Evolutionary conservation across 2,113 vertebrate species (phyloP).

Genomic region (Otolemur garnettii): DNA sequence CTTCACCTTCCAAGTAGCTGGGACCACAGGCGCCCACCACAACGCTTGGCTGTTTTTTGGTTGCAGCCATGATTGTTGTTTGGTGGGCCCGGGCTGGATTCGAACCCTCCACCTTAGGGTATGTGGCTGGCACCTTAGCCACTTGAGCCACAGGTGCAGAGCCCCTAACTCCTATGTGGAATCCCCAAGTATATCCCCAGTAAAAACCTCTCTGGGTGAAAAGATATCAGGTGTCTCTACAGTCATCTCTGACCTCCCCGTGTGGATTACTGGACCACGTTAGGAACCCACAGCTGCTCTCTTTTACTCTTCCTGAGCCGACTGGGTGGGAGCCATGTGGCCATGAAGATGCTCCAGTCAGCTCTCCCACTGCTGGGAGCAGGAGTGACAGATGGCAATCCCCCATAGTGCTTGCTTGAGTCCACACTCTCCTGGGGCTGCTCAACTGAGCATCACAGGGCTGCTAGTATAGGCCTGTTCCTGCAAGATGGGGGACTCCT

Average conservation of each 20-base stretch:
- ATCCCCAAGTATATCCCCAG: background rate
- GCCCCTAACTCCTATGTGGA: background rate
- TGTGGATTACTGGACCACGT: background rate
- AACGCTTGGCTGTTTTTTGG: too few species aligned
- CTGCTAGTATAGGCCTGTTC: background rate
- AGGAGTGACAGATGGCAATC: background rate
- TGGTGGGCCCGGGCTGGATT: too few species aligned
- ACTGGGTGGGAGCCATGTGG: background rate
- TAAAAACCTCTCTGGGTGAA: background rate
- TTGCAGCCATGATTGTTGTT: too few species aligned
- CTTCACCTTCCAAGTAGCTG: too few species aligned
- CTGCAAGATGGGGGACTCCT: background rate
- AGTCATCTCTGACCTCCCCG: background rate
- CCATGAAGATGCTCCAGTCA: accelerated
- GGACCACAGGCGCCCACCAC: too few species aligned
- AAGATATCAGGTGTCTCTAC: background rate
- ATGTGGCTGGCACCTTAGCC: too few species aligned
- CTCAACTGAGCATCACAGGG: background rate
- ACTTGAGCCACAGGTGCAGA: too few species aligned
- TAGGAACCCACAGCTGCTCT: background rate
- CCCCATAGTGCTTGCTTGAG: background rate
- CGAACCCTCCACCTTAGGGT: too few species aligned
- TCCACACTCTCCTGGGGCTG: background rate
- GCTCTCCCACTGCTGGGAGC: background rate
- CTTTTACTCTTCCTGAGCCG: background rate